A percentile compares a stretch with the other conserved stretches of the same genome.
Conservation (phyloP, 2,113 vertebrate genomes). For the Marcusenius ussheri region DNA sequence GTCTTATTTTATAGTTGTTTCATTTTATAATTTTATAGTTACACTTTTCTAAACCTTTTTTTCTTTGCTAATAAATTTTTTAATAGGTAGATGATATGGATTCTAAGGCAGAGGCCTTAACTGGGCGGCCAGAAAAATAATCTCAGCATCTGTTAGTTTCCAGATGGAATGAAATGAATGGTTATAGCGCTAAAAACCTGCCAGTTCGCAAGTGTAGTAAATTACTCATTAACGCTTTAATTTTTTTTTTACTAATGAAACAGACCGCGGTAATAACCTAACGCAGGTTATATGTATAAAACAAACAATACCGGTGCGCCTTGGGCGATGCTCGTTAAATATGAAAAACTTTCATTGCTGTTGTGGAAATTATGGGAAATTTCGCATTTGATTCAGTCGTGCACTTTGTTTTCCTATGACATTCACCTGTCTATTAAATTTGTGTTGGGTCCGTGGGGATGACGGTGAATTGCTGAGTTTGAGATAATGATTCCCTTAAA, state of each 20-base stretch:
- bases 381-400: not conserved
- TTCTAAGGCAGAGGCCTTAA: not conserved
- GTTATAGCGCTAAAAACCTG: not conserved
- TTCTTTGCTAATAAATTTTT: not conserved
- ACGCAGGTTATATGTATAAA: not conserved
- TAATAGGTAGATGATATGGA: not conserved
- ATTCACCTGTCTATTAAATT: not conserved
- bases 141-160: not conserved
- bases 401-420: not conserved
- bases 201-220: not conserved
- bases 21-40: not conserved
- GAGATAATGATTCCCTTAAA: not conserved
- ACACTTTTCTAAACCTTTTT: not conserved
- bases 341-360: not conserved
- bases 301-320: not conserved
- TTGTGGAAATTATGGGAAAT: not conserved
- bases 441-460: not conserved
- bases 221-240: not conserved
- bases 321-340: not conserved
- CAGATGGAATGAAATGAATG: not conserved
- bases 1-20: not conserved
- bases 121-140: not conserved
- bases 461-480: not conserved
- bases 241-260: not conserved
- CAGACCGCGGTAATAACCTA: not conserved